Conservation (phyloP, 2,888 invertebrate species). For the Stenodera caucasica region DNA sequence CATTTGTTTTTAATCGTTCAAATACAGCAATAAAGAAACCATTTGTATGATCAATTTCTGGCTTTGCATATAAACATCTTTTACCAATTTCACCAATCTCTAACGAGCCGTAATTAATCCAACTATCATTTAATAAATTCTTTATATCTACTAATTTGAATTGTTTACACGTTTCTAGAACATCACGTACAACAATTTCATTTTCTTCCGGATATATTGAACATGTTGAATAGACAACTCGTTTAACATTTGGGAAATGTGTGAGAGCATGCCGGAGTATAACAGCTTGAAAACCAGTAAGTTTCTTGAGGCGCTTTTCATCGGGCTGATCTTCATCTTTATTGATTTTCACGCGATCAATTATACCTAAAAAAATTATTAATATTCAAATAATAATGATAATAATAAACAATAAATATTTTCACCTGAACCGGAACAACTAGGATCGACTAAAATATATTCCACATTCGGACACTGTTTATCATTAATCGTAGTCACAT, state of each 20-base stretch:
- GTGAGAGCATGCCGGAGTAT: slow-evolving; percentile 85
- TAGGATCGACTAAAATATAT: slow-evolving; percentile 94
- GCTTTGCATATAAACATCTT: slow-evolving; percentile 77
- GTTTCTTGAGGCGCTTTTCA: slow-evolving; percentile 62
- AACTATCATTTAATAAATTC: slow-evolving; percentile 64
- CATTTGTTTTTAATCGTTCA: slow-evolving; percentile 63
- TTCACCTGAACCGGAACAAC: slow-evolving; percentile 94
- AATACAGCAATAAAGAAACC: slow-evolving; percentile 96
- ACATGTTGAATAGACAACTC: slow-evolving; percentile 96
- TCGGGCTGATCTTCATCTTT: slow-evolving; percentile 32
- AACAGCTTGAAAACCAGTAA: slow-evolving; percentile 79
- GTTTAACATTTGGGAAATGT: slow-evolving; percentile 78
- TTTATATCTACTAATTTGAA: slow-evolving; percentile 68
- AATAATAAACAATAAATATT: slow-evolving; percentile 21
- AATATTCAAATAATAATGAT: background rate
- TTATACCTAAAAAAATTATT: slow-evolving; percentile 59
- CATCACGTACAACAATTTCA: slow-evolving; percentile 82
- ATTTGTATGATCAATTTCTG: slow-evolving; percentile 78
- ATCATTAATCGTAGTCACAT: slow-evolving; percentile 70
- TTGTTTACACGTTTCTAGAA: slow-evolving; percentile 60
- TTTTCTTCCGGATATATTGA: slow-evolving; percentile 90
- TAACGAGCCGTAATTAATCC: slow-evolving; percentile 69
- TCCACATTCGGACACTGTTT: slow-evolving; percentile 70
- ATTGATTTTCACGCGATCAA: slow-evolving; percentile 59
- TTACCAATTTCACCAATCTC: slow-evolving; percentile 69